A percentile compares a stretch with the other conserved stretches of the same genome.
Evolutionary conservation across 2,888 invertebrate genomes (phyloP).

Genomic region (Callinectes sapidus): DNA sequence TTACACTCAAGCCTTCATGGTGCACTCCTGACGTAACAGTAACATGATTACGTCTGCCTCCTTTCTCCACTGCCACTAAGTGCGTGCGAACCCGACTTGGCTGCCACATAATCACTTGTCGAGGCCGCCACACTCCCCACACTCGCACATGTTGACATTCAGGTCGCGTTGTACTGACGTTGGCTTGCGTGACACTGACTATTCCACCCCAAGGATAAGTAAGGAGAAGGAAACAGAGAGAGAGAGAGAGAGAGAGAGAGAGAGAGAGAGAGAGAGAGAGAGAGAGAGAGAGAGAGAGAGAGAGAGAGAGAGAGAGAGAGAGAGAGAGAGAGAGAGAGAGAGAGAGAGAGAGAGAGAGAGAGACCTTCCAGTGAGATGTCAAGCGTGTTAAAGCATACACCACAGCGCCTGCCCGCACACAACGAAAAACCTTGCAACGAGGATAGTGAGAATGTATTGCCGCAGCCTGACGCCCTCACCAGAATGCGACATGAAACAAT

Average conservation of each 20-base stretch:
- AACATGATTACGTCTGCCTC: neutral
- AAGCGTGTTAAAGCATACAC: neutral
- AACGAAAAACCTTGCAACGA: neutral
- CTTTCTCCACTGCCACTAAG: neutral
- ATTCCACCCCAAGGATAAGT: neutral
- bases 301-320: neutral
- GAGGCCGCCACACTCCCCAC: neutral
- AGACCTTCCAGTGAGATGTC: neutral
- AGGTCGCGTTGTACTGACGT: neutral
- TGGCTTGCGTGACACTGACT: neutral
- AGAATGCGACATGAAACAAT: neutral
- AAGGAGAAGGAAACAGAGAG: neutral
- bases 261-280: neutral
- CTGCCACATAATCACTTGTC: conserved; percentile 1
- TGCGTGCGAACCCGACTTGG: neutral
- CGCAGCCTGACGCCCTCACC: neutral
- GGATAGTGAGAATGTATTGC: neutral
- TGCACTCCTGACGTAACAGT: neutral
- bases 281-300: neutral
- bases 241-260: neutral
- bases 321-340: neutral
- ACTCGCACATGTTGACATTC: neutral
- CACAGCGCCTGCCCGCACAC: neutral
- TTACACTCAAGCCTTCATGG: neutral
- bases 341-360: too few species aligned